Conservation (phyloP, 1,140 invertebrate genomes). For the Diploscapter pachys region DNA sequence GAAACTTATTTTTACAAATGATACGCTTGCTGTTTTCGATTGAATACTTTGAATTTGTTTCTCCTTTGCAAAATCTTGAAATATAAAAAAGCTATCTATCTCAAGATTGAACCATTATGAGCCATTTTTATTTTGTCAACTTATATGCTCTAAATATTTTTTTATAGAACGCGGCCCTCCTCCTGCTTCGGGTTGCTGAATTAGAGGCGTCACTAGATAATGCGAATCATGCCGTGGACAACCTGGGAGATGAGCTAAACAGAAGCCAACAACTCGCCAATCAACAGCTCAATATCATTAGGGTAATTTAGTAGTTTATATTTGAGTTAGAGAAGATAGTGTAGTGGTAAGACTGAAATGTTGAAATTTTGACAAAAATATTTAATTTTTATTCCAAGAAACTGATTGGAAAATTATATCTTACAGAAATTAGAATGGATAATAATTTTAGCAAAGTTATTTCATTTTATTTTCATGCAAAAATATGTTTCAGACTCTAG, state of each 20-base stretch:
- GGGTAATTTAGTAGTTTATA: neutral
- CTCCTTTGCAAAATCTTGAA: too few relatives aligned
- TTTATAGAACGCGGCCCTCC: constrained; percentile 5
- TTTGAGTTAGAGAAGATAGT: neutral
- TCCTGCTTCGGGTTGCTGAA: constrained; percentile 10
- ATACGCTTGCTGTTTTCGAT: too few relatives aligned
- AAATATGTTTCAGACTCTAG: constrained; percentile 6
- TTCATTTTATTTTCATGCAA: neutral
- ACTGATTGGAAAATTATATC: too few relatives aligned
- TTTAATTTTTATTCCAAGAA: too few relatives aligned
- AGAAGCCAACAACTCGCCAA: constrained; percentile 9
- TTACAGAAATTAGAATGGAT: too few relatives aligned
- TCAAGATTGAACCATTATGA: too few relatives aligned
- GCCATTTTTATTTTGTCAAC: too few relatives aligned
- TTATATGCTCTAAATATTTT: too few relatives aligned
- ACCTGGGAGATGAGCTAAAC: constrained; percentile 4
- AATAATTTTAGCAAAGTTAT: neutral
- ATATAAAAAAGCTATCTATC: too few relatives aligned
- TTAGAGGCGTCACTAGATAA: constrained; percentile 14
- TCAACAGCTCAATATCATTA: constrained; percentile 20
- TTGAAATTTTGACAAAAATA: too few relatives aligned
- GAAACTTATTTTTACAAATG: too few relatives aligned
- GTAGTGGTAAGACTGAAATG: neutral
- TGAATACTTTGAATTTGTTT: too few relatives aligned
- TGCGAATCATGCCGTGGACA: neutral